Percentiles rank a stretch among this genome's conserved stretches.
Evolutionary conservation across 2,113 vertebrate genomes (phyloP).

Genomic region (Microcebus murinus): DNA sequence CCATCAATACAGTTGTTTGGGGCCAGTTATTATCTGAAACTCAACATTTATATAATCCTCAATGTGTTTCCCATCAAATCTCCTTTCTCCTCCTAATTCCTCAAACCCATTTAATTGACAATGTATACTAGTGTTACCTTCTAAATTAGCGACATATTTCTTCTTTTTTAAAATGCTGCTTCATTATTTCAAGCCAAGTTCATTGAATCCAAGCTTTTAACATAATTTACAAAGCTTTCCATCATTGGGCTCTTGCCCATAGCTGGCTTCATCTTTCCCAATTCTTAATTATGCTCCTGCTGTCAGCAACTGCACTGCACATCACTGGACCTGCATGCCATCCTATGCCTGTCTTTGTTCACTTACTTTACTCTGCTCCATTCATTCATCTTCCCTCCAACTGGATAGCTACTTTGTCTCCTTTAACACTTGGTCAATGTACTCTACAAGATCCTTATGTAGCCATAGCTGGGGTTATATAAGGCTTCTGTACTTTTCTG

Average conservation of each 20-base stretch:
- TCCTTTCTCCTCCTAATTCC: neutral
- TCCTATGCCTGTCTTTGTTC: neutral
- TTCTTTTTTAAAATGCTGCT: neutral
- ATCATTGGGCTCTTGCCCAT: neutral
- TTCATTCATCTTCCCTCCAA: neutral
- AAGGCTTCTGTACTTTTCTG: neutral
- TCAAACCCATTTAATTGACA: neutral
- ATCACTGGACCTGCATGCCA: rapidly evolving
- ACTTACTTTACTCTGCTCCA: neutral
- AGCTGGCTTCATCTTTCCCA: neutral
- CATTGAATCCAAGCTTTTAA: neutral
- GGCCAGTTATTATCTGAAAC: neutral
- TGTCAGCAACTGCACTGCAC: neutral
- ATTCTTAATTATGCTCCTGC: neutral
- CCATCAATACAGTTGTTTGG: neutral
- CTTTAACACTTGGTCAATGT: neutral
- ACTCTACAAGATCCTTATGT: neutral
- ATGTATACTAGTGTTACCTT: neutral
- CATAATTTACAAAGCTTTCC: neutral
- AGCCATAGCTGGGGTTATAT: neutral
- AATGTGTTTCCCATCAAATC: neutral
- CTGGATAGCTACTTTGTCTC: neutral
- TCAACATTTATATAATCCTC: neutral
- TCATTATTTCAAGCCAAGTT: neutral
- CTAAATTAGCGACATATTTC: neutral